Percentiles rank a stretch among this genome's conserved stretches.
These are phyloP conservation scores for Drosophila rufa DNA, from an alignment of 1,140 invertebrate species.

Conservation along the genomic window DNA sequence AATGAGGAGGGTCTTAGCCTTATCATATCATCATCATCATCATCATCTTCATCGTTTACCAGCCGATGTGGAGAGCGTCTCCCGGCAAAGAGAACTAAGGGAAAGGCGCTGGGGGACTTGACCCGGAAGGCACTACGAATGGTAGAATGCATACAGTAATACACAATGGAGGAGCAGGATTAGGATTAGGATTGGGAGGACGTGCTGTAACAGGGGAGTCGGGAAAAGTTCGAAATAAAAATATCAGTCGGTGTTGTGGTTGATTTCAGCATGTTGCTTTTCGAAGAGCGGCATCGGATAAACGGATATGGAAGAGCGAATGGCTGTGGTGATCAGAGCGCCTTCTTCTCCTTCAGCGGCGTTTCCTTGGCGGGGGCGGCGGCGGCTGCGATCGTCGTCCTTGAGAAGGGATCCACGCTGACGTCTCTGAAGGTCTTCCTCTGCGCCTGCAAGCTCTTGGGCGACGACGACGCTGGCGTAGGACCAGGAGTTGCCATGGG, in stretches of 20 bases:
- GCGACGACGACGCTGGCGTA: background rate
- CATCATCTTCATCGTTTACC: constrained; percentile 40
- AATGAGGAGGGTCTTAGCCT: constrained; percentile 56
- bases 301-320: constrained; percentile 50
- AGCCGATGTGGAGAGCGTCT: constrained; percentile 29
- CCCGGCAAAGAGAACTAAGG: constrained; percentile 28
- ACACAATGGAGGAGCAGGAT: constrained; percentile 2
- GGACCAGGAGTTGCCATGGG: background rate
- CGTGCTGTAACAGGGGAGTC: constrained; percentile 23
- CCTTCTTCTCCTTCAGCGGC: constrained; percentile 52
- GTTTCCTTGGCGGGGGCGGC: background rate
- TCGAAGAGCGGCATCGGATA: constrained; percentile 44
- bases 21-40: constrained; percentile 15
- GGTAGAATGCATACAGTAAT: constrained; percentile 32
- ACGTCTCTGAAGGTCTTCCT: constrained; percentile 22
- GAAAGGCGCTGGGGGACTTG: constrained; percentile 23
- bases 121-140: constrained; percentile 73
- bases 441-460: constrained; percentile 4
- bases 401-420: constrained; percentile 27
- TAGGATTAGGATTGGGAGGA: background rate
- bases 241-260: constrained; percentile 76
- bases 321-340: constrained; percentile 50
- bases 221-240: constrained; percentile 66
- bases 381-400: constrained; percentile 9
- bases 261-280: constrained; percentile 47